phyloP scores from a whole-genome alignment of 1,140 invertebrate species.

The Drosophila mojavensis region DNA sequence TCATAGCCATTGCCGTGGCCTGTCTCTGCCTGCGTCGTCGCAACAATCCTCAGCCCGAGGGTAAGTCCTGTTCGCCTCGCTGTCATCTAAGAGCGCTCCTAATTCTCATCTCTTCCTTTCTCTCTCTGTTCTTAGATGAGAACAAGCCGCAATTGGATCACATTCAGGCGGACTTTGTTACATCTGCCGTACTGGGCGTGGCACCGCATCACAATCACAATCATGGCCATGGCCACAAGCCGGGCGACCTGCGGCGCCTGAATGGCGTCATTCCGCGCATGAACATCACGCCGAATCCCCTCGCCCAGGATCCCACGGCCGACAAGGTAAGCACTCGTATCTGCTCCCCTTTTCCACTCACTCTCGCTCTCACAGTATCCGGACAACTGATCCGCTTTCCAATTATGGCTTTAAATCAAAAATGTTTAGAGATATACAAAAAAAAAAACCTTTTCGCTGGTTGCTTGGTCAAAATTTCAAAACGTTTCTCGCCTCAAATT shows the following conservation, averaged over 20 bases:
- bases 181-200: slow-evolving; percentile 70
- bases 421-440: not conserved
- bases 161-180: slow-evolving; percentile 85
- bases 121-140: slow-evolving; percentile 56
- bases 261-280: slow-evolving; percentile 87
- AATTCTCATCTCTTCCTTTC: not conserved
- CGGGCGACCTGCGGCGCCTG: slow-evolving; percentile 82
- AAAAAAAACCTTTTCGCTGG: slow-evolving; percentile 70
- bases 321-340: slow-evolving; percentile 73
- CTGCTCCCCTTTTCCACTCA: not conserved
- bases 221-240: slow-evolving; percentile 54
- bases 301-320: slow-evolving; percentile 85
- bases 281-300: slow-evolving; percentile 89
- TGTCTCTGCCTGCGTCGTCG: slow-evolving; percentile 84
- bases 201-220: slow-evolving; percentile 46
- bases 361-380: not conserved
- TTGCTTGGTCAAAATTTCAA: slow-evolving; percentile 78
- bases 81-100: not conserved
- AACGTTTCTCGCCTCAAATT: slow-evolving; percentile 22
- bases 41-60: slow-evolving; percentile 84
- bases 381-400: slow-evolving; percentile 23
- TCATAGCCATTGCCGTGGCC: slow-evolving; percentile 74
- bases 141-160: slow-evolving; percentile 83
- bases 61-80: slow-evolving; percentile 56
- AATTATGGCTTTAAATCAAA: slow-evolving; percentile 19